These are phyloP conservation scores for Cotesia vestalis DNA, from an alignment of 1,140 invertebrate genomes.

Conservation along the genomic window DNA sequence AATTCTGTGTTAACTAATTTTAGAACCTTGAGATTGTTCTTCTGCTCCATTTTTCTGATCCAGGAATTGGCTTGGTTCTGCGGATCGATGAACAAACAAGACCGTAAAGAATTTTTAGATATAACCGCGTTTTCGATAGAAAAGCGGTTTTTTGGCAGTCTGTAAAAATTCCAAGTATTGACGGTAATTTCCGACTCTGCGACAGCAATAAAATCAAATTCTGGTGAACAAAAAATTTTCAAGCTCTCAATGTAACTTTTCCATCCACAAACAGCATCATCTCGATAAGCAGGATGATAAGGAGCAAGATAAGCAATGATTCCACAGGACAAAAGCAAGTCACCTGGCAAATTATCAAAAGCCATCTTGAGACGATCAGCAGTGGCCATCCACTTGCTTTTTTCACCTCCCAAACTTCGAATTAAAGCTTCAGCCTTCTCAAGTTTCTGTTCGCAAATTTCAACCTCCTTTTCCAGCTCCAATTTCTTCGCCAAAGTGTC, in stretches of 20 bases:
- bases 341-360: conserved; percentile 72
- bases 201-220: conserved; percentile 68
- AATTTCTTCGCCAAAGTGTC: conserved; percentile 66
- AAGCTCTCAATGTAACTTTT: conserved; percentile 60
- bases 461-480: conserved; percentile 64
- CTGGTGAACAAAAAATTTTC: conserved; percentile 69
- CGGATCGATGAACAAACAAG: conserved; percentile 79
- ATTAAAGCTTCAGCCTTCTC: conserved; percentile 74
- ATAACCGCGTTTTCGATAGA: conserved; percentile 78
- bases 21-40: conserved; percentile 69
- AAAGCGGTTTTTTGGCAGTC: conserved; percentile 73
- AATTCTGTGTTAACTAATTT: conserved; percentile 70
- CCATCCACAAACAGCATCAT: conserved; percentile 66
- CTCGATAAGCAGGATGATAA: conserved; percentile 67
- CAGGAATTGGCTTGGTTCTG: conserved; percentile 77
- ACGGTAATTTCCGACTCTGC: conserved; percentile 71
- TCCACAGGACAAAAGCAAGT: conserved; percentile 73
- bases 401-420: conserved; percentile 75
- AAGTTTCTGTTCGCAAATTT: conserved; percentile 73
- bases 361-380: conserved; percentile 68
- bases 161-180: conserved; percentile 71
- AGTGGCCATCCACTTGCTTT: conserved; percentile 72
- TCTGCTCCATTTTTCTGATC: conserved; percentile 75
- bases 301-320: conserved; percentile 74
- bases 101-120: conserved; percentile 64